Evolutionary conservation across 1,140 invertebrate genomes (phyloP).

Genomic region (Parapsyche elsis): DNA sequence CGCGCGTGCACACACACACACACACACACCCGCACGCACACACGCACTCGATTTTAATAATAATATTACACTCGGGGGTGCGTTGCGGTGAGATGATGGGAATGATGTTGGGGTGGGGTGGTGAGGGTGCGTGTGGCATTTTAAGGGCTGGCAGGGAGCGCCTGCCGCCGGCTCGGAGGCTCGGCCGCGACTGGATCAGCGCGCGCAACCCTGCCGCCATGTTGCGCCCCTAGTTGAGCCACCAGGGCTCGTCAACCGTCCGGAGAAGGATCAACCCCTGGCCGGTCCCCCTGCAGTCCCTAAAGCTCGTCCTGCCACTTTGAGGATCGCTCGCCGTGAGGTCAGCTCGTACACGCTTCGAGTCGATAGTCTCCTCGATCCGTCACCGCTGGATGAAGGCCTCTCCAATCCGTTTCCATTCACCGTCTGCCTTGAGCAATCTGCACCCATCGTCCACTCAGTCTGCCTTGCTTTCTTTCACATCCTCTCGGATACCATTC

Average conservation of each 20-base stretch:
- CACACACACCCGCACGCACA: not conserved
- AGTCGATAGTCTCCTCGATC: too few relatives aligned
- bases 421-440: too few relatives aligned
- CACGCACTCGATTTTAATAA: not conserved
- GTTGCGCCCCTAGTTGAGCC: slow-evolving; percentile 57
- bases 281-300: too few relatives aligned
- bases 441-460: too few relatives aligned
- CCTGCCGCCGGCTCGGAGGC: slow-evolving; percentile 49
- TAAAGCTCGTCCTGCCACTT: too few relatives aligned
- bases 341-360: too few relatives aligned
- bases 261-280: not conserved
- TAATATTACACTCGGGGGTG: not conserved
- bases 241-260: not conserved
- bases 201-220: slow-evolving; percentile 58
- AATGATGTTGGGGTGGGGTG: not conserved
- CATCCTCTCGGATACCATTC: too few relatives aligned
- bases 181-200: slow-evolving; percentile 57
- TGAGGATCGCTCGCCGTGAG: too few relatives aligned
- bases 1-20: not conserved
- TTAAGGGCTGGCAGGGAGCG: slow-evolving; percentile 15
- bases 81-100: not conserved
- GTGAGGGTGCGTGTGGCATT: slow-evolving; percentile 46
- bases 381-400: too few relatives aligned
- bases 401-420: too few relatives aligned
- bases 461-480: too few relatives aligned